Evolutionary conservation across 2,113 vertebrate genomes (phyloP).

Genomic region (Mormyrus iriodes): DNA sequence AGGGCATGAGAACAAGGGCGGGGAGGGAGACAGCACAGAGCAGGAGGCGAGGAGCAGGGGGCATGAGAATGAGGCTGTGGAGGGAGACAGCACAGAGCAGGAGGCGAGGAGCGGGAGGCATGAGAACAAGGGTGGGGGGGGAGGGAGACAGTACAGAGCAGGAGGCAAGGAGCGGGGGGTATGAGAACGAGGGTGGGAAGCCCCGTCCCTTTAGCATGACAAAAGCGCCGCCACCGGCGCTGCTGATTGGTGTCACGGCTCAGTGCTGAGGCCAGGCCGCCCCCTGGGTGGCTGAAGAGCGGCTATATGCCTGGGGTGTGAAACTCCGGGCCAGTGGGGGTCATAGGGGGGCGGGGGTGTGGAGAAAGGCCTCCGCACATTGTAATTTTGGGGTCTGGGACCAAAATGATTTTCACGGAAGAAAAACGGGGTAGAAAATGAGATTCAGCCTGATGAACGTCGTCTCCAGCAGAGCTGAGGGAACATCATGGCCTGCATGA

Average conservation of each 20-base stretch:
- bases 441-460: neutral
- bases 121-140: conserved; percentile 69
- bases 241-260: conserved; percentile 74
- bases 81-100: no score
- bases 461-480: neutral
- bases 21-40: no score
- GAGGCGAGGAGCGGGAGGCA: no score
- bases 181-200: conserved; percentile 69
- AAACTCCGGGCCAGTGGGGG: conserved; percentile 50
- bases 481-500: neutral
- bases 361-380: neutral
- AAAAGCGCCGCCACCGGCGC: conserved; percentile 64
- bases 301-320: conserved; percentile 71
- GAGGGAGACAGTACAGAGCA: neutral
- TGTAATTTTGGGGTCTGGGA: neutral
- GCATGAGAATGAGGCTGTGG: no score
- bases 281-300: conserved; percentile 49
- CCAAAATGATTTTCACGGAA: conserved; percentile 4
- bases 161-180: neutral
- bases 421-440: conserved; percentile 12
- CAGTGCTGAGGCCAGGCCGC: conserved; percentile 50
- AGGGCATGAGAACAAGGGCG: no score
- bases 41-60: no score
- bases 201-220: conserved; percentile 68
- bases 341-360: neutral